phyloP scores from a whole-genome alignment of 1,140 invertebrate species.

The Zaprionus kolodkinae region DNA sequence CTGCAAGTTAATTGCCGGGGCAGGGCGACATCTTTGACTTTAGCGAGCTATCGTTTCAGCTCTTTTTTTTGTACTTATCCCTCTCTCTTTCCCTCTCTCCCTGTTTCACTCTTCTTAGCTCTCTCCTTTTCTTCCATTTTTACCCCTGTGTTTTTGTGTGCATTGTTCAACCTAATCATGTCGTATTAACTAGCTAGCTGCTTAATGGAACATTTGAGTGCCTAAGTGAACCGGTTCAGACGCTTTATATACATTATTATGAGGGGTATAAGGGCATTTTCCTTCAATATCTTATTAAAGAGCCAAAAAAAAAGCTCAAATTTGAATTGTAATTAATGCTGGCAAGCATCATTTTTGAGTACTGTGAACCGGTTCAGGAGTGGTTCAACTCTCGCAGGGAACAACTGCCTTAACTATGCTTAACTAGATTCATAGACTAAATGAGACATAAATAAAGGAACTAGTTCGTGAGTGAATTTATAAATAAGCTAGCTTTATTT shows the following conservation, averaged over 20 bases:
- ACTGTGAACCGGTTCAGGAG: background rate
- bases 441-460: no score
- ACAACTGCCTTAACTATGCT: no score
- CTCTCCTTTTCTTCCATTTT: background rate
- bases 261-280: no score
- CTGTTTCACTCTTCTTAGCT: background rate
- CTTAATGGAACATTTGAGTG: background rate
- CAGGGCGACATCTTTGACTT: slow-evolving; percentile 59
- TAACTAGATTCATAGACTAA: no score
- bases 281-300: no score
- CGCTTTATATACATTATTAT: background rate
- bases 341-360: no score
- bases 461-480: no score
- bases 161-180: slow-evolving; percentile 20
- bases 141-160: background rate
- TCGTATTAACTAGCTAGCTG: background rate
- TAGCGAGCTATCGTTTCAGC: background rate
- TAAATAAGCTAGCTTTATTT: background rate
- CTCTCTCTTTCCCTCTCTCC: background rate
- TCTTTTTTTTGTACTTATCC: background rate
- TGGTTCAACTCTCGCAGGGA: background rate
- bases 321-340: no score
- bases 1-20: slow-evolving; percentile 67
- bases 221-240: background rate
- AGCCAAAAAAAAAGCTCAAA: no score